phyloP scores from a whole-genome alignment of 1,140 invertebrate genomes.

The Bombus superbus region DNA sequence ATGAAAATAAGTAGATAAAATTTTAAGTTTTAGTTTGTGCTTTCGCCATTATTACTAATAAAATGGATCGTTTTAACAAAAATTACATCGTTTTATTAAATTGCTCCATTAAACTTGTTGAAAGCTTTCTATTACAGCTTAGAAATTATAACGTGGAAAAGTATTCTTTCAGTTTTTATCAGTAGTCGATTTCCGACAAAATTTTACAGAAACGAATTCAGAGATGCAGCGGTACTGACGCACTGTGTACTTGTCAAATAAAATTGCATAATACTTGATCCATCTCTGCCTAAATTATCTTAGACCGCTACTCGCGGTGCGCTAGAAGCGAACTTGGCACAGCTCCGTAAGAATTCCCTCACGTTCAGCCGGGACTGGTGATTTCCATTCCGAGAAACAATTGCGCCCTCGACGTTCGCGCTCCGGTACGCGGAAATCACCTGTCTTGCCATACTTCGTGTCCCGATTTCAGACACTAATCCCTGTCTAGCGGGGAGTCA shows the following conservation, averaged over 20 bases:
- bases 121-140: too few relatives aligned
- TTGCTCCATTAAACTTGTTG: too few relatives aligned
- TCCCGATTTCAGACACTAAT: constrained; percentile 25
- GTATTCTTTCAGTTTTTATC: not conserved
- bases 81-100: too few relatives aligned
- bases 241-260: not conserved
- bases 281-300: constrained; percentile 25
- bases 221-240: too few relatives aligned
- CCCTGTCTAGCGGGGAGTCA: not conserved
- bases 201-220: not conserved
- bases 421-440: constrained; percentile 58
- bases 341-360: constrained; percentile 70
- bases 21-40: too few relatives aligned
- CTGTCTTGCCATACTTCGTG: constrained; percentile 54
- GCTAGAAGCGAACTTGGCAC: constrained; percentile 15
- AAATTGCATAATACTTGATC: not conserved
- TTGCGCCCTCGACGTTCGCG: constrained; percentile 5
- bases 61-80: too few relatives aligned
- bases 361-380: constrained; percentile 57
- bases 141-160: not conserved
- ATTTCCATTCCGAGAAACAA: constrained; percentile 75
- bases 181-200: not conserved
- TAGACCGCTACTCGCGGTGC: not conserved
- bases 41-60: too few relatives aligned
- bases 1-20: too few relatives aligned